Conservation (phyloP, 2,113 vertebrate genomes). For the Pycnonotus jocosus region DNA sequence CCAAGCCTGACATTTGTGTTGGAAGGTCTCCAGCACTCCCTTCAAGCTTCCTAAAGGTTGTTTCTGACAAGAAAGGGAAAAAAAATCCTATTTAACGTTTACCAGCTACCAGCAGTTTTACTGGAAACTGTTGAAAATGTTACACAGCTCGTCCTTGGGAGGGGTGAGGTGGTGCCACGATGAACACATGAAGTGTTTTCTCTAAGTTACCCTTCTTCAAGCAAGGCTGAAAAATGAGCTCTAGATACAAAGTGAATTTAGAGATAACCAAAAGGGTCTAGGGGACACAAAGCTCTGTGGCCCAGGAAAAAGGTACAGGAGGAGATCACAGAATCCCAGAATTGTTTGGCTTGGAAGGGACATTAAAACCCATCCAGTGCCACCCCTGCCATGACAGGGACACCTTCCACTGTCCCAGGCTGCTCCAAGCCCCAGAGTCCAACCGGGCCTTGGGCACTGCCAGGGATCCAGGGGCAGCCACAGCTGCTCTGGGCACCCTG, state of each 20-base stretch:
- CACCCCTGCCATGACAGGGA: not conserved
- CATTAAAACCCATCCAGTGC: accelerated
- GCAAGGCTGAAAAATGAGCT: not conserved
- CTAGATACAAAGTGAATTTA: not conserved
- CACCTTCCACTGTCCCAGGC: not conserved
- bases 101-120: not conserved
- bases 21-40: not conserved
- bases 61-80: not conserved
- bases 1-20: not conserved
- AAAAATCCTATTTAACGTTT: not conserved
- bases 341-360: not conserved
- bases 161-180: not conserved
- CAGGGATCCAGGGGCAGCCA: not conserved
- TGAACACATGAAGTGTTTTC: not conserved
- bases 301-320: not conserved
- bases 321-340: not conserved
- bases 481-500: not conserved
- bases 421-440: not conserved
- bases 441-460: not conserved
- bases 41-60: not conserved
- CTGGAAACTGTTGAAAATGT: not conserved
- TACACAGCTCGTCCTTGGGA: not conserved
- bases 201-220: not conserved
- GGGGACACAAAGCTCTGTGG: not conserved
- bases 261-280: not conserved